Percentiles rank a stretch among this genome's conserved stretches.
Evolutionary conservation across 2,888 invertebrate genomes (phyloP).

Genomic region (Deladenus siricidicola): DNA sequence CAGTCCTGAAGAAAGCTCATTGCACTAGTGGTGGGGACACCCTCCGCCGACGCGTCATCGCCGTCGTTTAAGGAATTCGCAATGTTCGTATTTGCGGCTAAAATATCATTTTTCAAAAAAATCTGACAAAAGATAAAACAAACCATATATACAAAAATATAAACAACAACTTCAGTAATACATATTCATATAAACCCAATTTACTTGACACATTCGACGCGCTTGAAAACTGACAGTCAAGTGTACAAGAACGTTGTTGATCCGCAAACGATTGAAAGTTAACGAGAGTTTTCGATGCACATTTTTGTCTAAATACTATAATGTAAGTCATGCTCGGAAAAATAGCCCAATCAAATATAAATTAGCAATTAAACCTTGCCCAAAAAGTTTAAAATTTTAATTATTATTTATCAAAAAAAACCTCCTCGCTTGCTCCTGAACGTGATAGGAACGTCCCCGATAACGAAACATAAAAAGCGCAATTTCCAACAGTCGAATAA

Average conservation of each 20-base stretch:
- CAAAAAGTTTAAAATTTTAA: too few relatives aligned
- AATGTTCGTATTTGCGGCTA: not conserved
- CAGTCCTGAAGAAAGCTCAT: slow-evolving; percentile 28
- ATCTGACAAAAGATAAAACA: too few relatives aligned
- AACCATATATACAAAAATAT: too few relatives aligned
- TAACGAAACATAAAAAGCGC: slow-evolving; percentile 43
- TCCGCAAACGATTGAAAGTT: slow-evolving; percentile 6
- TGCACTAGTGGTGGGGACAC: not conserved
- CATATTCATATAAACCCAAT: too few relatives aligned
- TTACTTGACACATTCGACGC: not conserved
- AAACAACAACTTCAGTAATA: too few relatives aligned
- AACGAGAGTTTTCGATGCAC: slow-evolving; percentile 4
- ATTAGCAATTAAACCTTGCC: not conserved
- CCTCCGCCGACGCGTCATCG: slow-evolving; percentile 3
- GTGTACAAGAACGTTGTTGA: slow-evolving; percentile 9
- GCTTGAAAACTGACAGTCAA: slow-evolving; percentile 17
- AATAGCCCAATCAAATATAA: not conserved
- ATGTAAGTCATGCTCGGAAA: not conserved
- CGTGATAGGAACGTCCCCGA: slow-evolving; percentile 16
- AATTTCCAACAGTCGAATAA: slow-evolving; percentile 39
- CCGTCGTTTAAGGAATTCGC: slow-evolving; percentile 6
- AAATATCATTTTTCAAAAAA: too few relatives aligned
- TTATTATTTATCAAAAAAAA: not conserved
- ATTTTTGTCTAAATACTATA: not conserved
- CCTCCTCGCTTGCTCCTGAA: slow-evolving; percentile 18